Evolutionary conservation across 2,888 invertebrate genomes (phyloP), one percentile per base, ranked within the genome.

Genomic region (Lithosia quadra): DNA sequence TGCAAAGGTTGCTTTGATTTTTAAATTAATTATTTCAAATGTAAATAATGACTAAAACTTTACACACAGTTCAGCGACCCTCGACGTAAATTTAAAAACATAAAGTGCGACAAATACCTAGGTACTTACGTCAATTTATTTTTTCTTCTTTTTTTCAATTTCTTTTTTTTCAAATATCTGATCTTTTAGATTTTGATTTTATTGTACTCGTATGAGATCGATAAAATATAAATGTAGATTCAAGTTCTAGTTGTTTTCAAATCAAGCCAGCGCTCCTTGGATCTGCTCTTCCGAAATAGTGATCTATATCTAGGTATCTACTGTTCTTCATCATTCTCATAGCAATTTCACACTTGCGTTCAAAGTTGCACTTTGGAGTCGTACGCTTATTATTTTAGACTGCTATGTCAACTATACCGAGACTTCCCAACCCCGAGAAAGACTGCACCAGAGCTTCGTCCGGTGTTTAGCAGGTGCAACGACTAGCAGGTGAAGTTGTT

Each of bases 1-100:
- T 81, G 82, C 83, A 80, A 84, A 87, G 78, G 78, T 77, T 76
- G 83, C 86, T 90, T 90, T 91, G 88, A 88, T 89, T 87, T 84
- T 86, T 85, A 85, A 86, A 84, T 84, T 49, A 58, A 58, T 58
- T 79, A 83, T 85, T 84, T 85, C 76, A 77, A 83, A 82, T 81
- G 78, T 80, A 77, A 73, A 69, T 66, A 76, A 73, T 71, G 67
- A 76, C 79, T 75, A 68, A 69, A 73, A 71, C 68, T 80, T 78
- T 76, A 66, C 69, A 71, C 49, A 58, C 67, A 63, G 58, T 74
- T 72, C 56, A 65, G 65, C 21, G 28, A 53, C 73, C 74, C 74
- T 74, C 73, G 56, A 56, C 28, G 58, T 65, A 28, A 28, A 28
- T 28, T 28, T 63, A 67, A 55, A 28, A 60, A 21, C 34, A 58